Base-by-base conservation (phyloP, 2,797 vertebrate species). In the Buceros bicornis region DNA sequence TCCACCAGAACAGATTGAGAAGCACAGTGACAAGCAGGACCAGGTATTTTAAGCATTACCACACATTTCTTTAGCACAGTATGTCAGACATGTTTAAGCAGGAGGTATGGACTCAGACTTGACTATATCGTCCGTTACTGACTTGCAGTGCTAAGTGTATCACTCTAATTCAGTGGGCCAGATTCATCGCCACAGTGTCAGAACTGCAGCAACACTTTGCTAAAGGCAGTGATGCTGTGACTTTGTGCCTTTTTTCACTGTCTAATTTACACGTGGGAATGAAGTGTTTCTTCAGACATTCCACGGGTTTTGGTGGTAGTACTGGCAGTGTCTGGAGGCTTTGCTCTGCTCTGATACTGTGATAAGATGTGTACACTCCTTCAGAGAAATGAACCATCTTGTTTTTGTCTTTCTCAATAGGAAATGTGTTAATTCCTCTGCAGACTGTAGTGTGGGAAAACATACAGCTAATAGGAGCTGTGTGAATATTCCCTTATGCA, bases 381-480 rank as follows among this genome's bases (percentile, higher is more conserved):
- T 70, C n/a, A 71, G 89, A 80, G 65, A 54, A 95, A 87, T 37
- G 48, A 70, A 45, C 60, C 65, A 65, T 18, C 53, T 71, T 70
- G 54, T 7, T 89, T 91, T 94, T 0, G 1, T 76, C 45, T 91
- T 81, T 87, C 72, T 85, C 72, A 11, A 24, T 69, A 89, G 82
- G 82, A 93, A 70, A 45, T 70, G 66, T 90, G 69, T 82, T 91
- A 76, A 83, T 78, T 83, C 69, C 76, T 69, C 66, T 67, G 42
- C 71, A 88, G 90, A 86, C 35, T 54, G 50, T 54, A n/a, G 70
- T 86, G 69, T 92, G 76, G 76, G 82, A 58, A 74, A 93, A 48
- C 15, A 22, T 13, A 26, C 26, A 82, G 89, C 67, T 87, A n/a
- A 40, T 12, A n/a, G 48, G 40, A 79, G 13, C 43, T 31, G 28